phyloP scores from a whole-genome alignment of 2,888 invertebrate species.

The Odontothrips loti region DNA sequence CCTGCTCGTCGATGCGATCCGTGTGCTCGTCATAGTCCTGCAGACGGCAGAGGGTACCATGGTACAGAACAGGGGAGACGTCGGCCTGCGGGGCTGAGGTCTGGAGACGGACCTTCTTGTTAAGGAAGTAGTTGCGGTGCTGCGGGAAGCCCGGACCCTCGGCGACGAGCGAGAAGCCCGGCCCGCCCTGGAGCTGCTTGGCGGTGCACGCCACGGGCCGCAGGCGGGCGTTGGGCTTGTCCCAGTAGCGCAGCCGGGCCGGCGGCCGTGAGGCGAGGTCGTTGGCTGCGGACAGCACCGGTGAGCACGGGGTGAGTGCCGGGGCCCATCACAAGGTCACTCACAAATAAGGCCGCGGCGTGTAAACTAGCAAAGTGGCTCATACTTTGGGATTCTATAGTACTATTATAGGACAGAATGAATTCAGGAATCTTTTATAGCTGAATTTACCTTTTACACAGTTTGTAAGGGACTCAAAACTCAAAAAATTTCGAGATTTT shows the following conservation, averaged over 20 bases:
- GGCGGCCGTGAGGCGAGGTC: slow-evolving; percentile 51
- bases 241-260: slow-evolving; percentile 20
- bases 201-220: slow-evolving; percentile 5
- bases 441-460: too few relatives aligned
- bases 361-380: too few relatives aligned
- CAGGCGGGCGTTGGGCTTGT: slow-evolving; percentile 18
- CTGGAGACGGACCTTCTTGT: not conserved
- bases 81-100: not conserved
- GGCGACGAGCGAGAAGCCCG: slow-evolving; percentile 15
- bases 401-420: too few relatives aligned
- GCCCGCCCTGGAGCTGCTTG: not conserved
- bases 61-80: too few relatives aligned
- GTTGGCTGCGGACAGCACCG: slow-evolving; percentile 46
- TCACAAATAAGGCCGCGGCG: too few relatives aligned
- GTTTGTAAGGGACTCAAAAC: too few relatives aligned
- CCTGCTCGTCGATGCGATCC: slow-evolving; percentile 15
- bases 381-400: too few relatives aligned
- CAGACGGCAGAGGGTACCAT: not conserved
- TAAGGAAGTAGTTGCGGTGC: slow-evolving; percentile 22
- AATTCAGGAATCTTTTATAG: too few relatives aligned
- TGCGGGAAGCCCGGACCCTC: slow-evolving; percentile 13
- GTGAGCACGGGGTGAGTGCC: too few relatives aligned
- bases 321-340: too few relatives aligned
- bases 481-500: too few relatives aligned
- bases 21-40: slow-evolving; percentile 8